Conservation (phyloP, 1,140 invertebrate genomes). For the Ericerus pela region DNA sequence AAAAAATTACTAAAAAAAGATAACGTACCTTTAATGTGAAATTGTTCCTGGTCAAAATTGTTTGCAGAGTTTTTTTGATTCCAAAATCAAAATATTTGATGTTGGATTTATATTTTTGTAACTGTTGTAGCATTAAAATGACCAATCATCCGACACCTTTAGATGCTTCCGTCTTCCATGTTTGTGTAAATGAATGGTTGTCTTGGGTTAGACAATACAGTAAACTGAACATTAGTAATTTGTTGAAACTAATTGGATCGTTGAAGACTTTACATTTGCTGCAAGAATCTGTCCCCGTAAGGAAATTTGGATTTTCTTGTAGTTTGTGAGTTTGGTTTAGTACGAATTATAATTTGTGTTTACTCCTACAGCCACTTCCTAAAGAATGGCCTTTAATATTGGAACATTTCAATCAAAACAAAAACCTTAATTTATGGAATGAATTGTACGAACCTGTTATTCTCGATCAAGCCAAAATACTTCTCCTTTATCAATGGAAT, state of each 20-base stretch:
- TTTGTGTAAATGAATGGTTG: slow-evolving; percentile 3
- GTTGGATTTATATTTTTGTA: not conserved
- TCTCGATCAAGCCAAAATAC: not conserved
- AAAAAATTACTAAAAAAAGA: no score
- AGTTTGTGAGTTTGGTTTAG: not conserved
- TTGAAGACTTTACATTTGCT: not conserved
- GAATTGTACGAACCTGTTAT: not conserved
- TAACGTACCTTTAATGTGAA: no score
- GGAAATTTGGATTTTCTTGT: not conserved
- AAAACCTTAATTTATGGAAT: not conserved
- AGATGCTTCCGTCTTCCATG: no score
- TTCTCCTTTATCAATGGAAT: not conserved
- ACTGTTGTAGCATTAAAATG: not conserved
- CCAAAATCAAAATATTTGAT: not conserved
- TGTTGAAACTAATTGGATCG: not conserved
- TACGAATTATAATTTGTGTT: not conserved
- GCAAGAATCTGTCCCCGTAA: not conserved
- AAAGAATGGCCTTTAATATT: not conserved
- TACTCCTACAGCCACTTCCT: not conserved
- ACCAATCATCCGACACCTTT: no score
- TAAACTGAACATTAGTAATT: not conserved
- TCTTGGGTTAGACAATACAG: not conserved
- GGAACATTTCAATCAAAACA: slow-evolving; percentile 6
- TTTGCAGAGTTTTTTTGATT: no score
- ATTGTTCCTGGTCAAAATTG: no score